Evolutionary conservation across 2,797 vertebrate genomes (phyloP).

Genomic region (Hirundo rustica): DNA sequence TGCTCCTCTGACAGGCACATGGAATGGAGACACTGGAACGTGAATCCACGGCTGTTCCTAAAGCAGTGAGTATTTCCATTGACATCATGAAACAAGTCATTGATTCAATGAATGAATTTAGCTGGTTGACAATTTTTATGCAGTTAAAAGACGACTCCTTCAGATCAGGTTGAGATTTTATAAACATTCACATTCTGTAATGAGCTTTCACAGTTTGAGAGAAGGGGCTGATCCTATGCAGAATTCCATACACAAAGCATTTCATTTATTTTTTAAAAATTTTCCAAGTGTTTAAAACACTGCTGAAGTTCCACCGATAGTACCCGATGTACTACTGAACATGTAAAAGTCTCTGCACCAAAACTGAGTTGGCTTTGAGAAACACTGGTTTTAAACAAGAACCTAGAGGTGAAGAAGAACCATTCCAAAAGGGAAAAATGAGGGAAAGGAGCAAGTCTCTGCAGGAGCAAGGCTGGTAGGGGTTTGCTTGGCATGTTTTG

Average conservation of each 20-base stretch:
- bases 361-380: background rate
- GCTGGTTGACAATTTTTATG: slow-evolving; percentile 28
- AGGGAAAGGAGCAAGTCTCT: background rate
- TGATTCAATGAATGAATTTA: slow-evolving; percentile 40
- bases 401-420: background rate
- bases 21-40: slow-evolving; percentile 35
- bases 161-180: slow-evolving; percentile 62
- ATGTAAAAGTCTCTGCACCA: background rate
- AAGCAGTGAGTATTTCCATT: background rate
- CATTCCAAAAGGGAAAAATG: background rate
- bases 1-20: background rate
- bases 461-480: background rate
- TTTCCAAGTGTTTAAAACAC: background rate
- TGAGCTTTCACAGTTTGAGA: slow-evolving; percentile 77
- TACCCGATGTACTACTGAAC: background rate
- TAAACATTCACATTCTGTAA: slow-evolving; percentile 78
- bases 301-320: background rate
- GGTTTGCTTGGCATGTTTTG: background rate
- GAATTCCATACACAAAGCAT: background rate
- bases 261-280: background rate
- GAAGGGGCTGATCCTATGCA: slow-evolving; percentile 29
- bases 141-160: slow-evolving; percentile 64
- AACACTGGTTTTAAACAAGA: background rate
- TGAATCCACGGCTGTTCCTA: background rate
- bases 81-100: slow-evolving; percentile 9